These are phyloP conservation scores for Typhlomys cinereus DNA, from an alignment of 2,113 vertebrate species.

Conservation along the genomic window DNA sequence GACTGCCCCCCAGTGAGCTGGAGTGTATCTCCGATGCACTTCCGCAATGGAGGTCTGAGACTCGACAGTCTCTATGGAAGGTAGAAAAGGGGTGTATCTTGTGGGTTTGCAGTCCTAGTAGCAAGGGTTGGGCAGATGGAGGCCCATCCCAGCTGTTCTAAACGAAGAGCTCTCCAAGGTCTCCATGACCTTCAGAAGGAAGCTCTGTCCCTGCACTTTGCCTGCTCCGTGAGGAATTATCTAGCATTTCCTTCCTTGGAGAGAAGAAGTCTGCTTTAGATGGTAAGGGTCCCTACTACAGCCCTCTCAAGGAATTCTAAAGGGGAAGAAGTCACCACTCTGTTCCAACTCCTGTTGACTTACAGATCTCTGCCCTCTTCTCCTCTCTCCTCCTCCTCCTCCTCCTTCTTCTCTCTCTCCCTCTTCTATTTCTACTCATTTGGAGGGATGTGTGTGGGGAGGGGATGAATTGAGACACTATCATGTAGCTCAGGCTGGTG, in stretches of 20 bases:
- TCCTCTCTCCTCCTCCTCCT: background rate
- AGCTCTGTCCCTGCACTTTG: background rate
- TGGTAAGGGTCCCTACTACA: background rate
- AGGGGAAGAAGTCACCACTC: fast-evolving
- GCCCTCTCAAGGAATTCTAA: background rate
- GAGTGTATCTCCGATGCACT: background rate
- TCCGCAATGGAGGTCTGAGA: background rate
- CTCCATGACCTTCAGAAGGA: background rate
- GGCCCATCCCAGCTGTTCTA: fast-evolving
- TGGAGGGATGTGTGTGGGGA: no score
- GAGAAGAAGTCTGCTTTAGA: background rate
- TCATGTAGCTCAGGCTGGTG: no score
- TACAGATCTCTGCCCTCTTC: background rate
- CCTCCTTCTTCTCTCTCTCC: background rate
- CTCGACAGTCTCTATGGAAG: background rate
- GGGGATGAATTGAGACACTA: no score
- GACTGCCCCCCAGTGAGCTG: background rate
- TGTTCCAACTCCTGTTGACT: background rate
- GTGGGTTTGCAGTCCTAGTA: fast-evolving
- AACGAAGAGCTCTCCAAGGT: background rate
- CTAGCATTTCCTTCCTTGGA: background rate
- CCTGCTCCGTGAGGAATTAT: background rate
- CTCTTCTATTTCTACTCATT: no score
- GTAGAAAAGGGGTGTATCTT: background rate
- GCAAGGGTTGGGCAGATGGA: background rate